A percentile compares a stretch with the other conserved stretches of the same genome.
These are phyloP conservation scores for Platycercus adscitus DNA, from an alignment of 2,113 vertebrate genomes.

Conservation along the genomic window DNA sequence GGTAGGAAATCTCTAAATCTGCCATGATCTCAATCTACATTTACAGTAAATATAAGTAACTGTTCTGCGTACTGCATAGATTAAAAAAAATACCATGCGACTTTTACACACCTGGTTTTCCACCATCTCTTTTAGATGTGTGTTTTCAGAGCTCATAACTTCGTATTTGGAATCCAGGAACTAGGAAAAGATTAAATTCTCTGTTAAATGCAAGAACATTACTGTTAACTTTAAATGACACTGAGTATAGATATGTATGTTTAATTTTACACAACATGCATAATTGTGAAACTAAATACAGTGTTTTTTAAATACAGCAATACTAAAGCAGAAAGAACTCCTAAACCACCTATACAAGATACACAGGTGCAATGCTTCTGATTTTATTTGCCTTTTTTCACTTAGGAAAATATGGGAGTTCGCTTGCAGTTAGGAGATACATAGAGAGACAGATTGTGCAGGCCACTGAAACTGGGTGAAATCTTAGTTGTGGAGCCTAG, in stretches of 20 bases:
- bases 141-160: slow-evolving; percentile 64
- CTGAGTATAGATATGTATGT: not conserved
- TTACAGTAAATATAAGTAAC: not conserved
- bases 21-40: not conserved
- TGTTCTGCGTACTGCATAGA: not conserved
- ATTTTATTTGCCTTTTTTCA: not conserved
- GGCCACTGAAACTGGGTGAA: not conserved
- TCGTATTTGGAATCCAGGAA: slow-evolving; percentile 52
- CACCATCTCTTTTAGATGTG: slow-evolving; percentile 68
- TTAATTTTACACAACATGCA: not conserved
- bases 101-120: slow-evolving; percentile 49
- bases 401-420: not conserved
- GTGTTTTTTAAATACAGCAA: not conserved
- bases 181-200: slow-evolving; percentile 56
- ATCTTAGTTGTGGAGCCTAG: not conserved
- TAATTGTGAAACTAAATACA: not conserved
- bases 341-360: not conserved
- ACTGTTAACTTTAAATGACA: not conserved
- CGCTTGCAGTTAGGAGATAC: not conserved
- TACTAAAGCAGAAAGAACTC: not conserved
- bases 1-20: not conserved
- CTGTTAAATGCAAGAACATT: not conserved
- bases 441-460: not conserved
- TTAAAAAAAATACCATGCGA: slow-evolving; percentile 47
- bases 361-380: not conserved